Evolutionary conservation across 2,888 invertebrate species (phyloP), one percentile per base, ranked within the genome.

Genomic region (Gryllus longicercus): DNA sequence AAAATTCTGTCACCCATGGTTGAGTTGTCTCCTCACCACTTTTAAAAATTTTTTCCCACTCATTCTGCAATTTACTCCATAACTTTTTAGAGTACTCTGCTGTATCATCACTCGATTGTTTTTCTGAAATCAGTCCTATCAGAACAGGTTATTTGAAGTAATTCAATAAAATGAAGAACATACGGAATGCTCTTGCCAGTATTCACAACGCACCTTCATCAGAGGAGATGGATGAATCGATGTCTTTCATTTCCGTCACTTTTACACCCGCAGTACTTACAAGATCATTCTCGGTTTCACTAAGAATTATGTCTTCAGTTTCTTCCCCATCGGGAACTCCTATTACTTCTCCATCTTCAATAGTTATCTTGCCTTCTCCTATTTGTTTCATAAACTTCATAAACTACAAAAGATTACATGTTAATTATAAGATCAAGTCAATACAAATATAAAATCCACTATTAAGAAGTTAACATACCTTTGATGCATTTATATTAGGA

Each of bases 381-480:
- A 94, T 91, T 87, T 92, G 92, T 85, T 92, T 91, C 92, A 96
- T 95, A 86, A 95, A 95, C 85, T 92, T 93, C 93, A 95, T 93
- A 85, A 96, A 95, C 90, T 95, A 90, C 76, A 86, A 84, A 18
- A 38, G 50, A 11, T 76, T 23, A 18, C 14, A 74, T 78, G 18
- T 76, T 50, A 51, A 51, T 18, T 50, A 76, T 50, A 79, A 21
- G 77, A 77, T 50, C 3, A 74, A 16, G 74, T 50, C 49, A 79
- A 63, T 50, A 25, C 2, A 81, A 16, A 63, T 21, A 75, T 51
- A 51, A 75, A 75, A 78, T 74, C 76, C 79, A 51, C 75, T 78
- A 81, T 79, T 51, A 51, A 25, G 49, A 51, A 51, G 51, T 74
- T 80, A 77, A 78, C 80, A 83, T 86, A 91, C 91, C 88, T 91